Percentiles rank a stretch among this genome's conserved stretches.
Evolutionary conservation across 1,140 invertebrate species (phyloP).

Genomic region (Drosophila quadrilineata): DNA sequence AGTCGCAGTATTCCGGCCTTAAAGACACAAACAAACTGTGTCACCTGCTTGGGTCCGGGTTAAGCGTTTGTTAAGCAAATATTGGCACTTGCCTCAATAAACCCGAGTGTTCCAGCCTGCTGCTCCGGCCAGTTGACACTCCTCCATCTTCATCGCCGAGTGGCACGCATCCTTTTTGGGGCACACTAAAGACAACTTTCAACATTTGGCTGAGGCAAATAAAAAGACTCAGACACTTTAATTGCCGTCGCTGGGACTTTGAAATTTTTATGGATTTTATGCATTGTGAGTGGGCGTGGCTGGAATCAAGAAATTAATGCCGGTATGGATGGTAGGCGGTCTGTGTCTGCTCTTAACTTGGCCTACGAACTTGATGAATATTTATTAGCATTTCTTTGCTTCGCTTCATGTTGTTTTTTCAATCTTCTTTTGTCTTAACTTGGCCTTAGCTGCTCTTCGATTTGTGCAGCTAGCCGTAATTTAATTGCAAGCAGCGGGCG

Average conservation of each 20-base stretch:
- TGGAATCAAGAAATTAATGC: constrained; percentile 80
- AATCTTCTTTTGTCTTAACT: constrained; percentile 13
- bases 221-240: constrained; percentile 30
- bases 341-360: constrained; percentile 30
- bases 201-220: constrained; percentile 43
- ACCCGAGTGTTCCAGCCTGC: constrained; percentile 49
- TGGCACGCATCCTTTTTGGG: too few relatives aligned
- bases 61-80: constrained; percentile 50
- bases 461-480: constrained; percentile 63
- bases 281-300: constrained; percentile 40
- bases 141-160: constrained; percentile 19
- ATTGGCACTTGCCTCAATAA: constrained; percentile 78
- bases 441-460: constrained; percentile 51
- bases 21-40: constrained; percentile 74
- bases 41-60: constrained; percentile 41
- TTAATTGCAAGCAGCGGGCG: constrained; percentile 56
- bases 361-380: constrained; percentile 63
- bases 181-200: too few relatives aligned
- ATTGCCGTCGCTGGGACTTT: constrained; percentile 34
- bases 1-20: constrained; percentile 42
- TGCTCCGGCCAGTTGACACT: background rate
- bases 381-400: constrained; percentile 58
- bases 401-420: constrained; percentile 20
- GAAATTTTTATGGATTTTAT: constrained; percentile 61
- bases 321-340: constrained; percentile 21